A percentile compares a stretch with the other conserved stretches of the same genome.
phyloP scores from a whole-genome alignment of 2,888 invertebrate species.

The Limulus polyphemus region DNA sequence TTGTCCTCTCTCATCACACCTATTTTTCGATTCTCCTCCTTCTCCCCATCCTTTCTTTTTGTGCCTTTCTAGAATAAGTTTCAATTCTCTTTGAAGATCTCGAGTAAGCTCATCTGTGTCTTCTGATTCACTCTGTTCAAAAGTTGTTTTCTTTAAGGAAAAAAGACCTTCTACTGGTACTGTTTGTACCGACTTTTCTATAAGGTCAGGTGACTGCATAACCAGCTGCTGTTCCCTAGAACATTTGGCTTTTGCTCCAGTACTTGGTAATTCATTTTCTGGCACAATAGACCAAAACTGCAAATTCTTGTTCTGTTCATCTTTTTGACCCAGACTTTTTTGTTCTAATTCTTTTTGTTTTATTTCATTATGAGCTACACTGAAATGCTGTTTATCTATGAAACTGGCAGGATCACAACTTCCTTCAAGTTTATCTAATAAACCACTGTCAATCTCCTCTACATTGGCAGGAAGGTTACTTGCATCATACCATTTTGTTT shows the following conservation, averaged over 20 bases:
- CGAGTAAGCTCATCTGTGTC: conserved; percentile 22
- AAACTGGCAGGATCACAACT: background rate
- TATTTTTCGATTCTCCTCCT: background rate
- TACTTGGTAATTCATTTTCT: background rate
- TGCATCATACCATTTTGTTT: background rate
- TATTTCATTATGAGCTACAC: background rate
- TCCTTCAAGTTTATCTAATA: conserved; percentile 6
- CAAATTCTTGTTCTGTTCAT: background rate
- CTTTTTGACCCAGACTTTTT: background rate
- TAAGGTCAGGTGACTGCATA: background rate
- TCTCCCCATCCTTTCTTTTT: conserved; percentile 7
- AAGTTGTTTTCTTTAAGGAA: conserved; percentile 9
- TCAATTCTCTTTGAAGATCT: conserved; percentile 20
- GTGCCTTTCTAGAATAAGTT: conserved; percentile 15
- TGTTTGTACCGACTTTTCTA: conserved; percentile 19
- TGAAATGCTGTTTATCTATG: background rate
- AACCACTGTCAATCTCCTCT: conserved; percentile 17
- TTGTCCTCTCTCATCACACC: conserved; percentile 7
- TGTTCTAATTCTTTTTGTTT: background rate
- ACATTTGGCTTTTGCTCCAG: background rate
- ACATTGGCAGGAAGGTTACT: conserved; percentile 1
- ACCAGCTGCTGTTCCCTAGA: background rate
- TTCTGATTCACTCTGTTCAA: conserved; percentile 8
- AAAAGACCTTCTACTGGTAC: conserved; percentile 14
- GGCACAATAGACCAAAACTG: background rate